Evolutionary conservation across 2,797 vertebrate genomes (phyloP), one percentile per base, ranked within the genome.

Genomic region (Ceryle rudis): DNA sequence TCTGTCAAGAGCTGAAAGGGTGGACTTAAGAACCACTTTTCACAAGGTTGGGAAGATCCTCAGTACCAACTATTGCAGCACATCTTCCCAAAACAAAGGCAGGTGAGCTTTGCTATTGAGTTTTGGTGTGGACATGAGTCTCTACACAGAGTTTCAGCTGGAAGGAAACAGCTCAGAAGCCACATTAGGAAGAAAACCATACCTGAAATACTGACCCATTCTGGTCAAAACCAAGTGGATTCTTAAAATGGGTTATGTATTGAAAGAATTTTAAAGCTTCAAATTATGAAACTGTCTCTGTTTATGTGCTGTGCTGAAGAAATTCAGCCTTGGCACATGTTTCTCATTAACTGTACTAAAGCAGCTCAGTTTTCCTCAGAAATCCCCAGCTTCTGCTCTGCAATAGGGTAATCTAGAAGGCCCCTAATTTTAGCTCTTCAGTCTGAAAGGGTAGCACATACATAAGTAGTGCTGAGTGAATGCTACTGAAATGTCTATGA

Each of bases 271-370:
- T 81, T 67, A 79, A 86, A 95, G 33, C 54, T 93, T 61, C 25
- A 69, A 93, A 69, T 83, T 51, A 22, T 54, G 49, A 84, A 95
- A 84, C 62, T 75, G 46, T 81, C 78, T 95, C 8, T 11, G 46
- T 73, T 95, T 93, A 81, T 46, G 46, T 65, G 70, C 78, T 81
- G 52, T 54, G 44, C 47, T 89, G 54, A 92, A 86, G 65, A 86
- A 94, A 95, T 77, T 89, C 95, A 81, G 81, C 62, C 70, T 89
- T 94, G 93, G 92, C 96, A 95, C 82, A 88, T 85, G 81, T 90
- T 96, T 90, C 88, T 96, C 85, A 94, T 94, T 96, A 96, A 82
- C 81, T 90, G 67, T 65, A 81, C 85, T 87, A 96, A 93, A 78
- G 83, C 52, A 90, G 83, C 29, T 92, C 70, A 75, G 55, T 79